phyloP scores from a whole-genome alignment of 2,113 vertebrate species.

The Gymnobelideus leadbeateri region DNA sequence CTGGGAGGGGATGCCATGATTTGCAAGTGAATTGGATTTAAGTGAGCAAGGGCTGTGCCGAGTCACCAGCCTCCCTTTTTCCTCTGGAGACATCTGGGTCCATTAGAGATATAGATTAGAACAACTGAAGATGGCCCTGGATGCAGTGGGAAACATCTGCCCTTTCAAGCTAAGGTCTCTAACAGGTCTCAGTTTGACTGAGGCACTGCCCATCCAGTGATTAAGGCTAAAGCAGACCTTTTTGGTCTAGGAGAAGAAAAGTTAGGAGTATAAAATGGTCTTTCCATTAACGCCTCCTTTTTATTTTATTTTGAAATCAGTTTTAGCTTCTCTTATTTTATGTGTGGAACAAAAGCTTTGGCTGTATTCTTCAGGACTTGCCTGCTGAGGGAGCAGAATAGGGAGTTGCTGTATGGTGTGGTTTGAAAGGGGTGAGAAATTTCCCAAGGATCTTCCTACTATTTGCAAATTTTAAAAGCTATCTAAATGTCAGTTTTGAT shows the following conservation, averaged over 20 bases:
- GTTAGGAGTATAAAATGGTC: neutral
- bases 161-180: too few relatives aligned
- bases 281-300: neutral
- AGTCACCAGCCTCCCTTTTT: too few relatives aligned
- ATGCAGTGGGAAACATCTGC: too few relatives aligned
- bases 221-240: neutral
- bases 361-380: neutral
- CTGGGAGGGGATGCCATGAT: too few relatives aligned
- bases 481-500: neutral
- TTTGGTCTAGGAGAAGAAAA: constrained; percentile 39
- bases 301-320: constrained; percentile 12
- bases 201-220: too few relatives aligned
- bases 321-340: neutral
- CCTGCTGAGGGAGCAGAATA: neutral
- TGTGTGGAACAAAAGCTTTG: neutral
- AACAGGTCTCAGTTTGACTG: too few relatives aligned
- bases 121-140: too few relatives aligned
- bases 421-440: neutral
- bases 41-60: too few relatives aligned
- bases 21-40: too few relatives aligned
- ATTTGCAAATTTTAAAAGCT: neutral
- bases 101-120: too few relatives aligned
- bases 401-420: neutral
- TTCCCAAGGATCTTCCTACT: neutral
- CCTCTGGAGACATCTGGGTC: too few relatives aligned